phyloP scores from a whole-genome alignment of 1,140 invertebrate species.

The Drosophila ohnishii region DNA sequence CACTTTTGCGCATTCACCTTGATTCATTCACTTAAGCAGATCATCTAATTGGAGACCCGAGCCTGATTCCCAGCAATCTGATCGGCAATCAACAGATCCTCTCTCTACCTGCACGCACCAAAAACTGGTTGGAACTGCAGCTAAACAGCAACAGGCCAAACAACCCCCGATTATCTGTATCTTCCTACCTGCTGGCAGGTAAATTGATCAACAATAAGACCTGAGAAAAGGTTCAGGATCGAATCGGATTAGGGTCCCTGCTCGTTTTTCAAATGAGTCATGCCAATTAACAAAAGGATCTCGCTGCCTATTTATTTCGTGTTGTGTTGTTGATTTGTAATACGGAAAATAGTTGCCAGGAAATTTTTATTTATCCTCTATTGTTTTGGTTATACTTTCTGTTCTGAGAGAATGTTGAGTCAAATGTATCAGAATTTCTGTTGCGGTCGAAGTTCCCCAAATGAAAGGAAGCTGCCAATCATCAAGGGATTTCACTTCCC shows the following conservation, averaged over 20 bases:
- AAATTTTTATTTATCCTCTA: slow-evolving; percentile 15
- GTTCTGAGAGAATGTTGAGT: slow-evolving; percentile 1
- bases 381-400: not conserved
- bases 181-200: slow-evolving; percentile 62
- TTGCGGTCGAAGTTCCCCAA: slow-evolving; percentile 10
- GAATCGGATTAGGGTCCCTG: slow-evolving; percentile 53
- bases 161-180: slow-evolving; percentile 53
- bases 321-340: slow-evolving; percentile 46
- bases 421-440: slow-evolving; percentile 7
- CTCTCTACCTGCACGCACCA: slow-evolving; percentile 34
- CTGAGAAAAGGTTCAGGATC: slow-evolving; percentile 50
- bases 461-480: slow-evolving; percentile 7
- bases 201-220: slow-evolving; percentile 60
- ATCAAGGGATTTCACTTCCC: not conserved
- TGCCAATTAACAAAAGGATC: slow-evolving; percentile 60
- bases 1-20: slow-evolving; percentile 1
- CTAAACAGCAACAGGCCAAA: slow-evolving; percentile 29
- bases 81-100: slow-evolving; percentile 20
- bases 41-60: slow-evolving; percentile 53
- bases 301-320: slow-evolving; percentile 29
- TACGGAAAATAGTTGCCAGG: slow-evolving; percentile 45
- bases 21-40: slow-evolving; percentile 38
- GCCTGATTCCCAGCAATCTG: slow-evolving; percentile 1
- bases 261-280: slow-evolving; percentile 62
- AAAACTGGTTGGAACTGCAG: slow-evolving; percentile 59